Evolutionary conservation across 37 sponge, comb jelly and placozoan genomes (phyloP).

Genomic region (Axinella damicornis): DNA sequence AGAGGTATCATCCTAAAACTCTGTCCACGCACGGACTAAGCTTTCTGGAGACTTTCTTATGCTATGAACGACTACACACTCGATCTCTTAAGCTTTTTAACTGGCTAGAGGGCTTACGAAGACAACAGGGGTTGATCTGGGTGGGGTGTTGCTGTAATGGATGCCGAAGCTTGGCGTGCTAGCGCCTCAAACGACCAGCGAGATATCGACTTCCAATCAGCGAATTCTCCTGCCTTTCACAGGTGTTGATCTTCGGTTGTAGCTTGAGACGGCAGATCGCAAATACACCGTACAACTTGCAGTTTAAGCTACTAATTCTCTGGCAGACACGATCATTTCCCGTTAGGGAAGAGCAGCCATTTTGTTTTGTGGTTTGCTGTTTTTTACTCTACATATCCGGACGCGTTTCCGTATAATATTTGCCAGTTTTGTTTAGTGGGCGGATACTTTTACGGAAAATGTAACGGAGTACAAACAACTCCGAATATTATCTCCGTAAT

Average conservation of each 20-base stretch:
- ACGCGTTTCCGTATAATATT: neutral
- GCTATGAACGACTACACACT: neutral
- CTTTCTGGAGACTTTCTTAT: slow-evolving; percentile 3
- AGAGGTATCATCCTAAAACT: neutral
- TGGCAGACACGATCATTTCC: slow-evolving; percentile 10
- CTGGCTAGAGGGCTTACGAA: neutral
- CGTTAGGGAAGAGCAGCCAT: slow-evolving; percentile 62
- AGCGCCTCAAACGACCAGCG: no score
- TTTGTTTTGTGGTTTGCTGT: slow-evolving; percentile 72
- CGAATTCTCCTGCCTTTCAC: neutral
- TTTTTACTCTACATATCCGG: slow-evolving; percentile 24
- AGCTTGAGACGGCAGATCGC: neutral
- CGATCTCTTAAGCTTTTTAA: slow-evolving; percentile 1
- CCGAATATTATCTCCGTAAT: slow-evolving; percentile 5
- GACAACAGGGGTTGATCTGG: no score
- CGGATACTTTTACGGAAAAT: slow-evolving; percentile 23
- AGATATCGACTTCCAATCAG: neutral
- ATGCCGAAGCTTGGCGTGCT: no score
- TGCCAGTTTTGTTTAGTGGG: neutral
- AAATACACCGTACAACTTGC: neutral
- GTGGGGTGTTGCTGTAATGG: no score
- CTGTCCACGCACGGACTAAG: neutral
- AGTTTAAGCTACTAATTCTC: neutral
- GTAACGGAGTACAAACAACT: neutral
- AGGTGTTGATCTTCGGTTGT: neutral